Conservation (phyloP, 2,888 invertebrate species). For the Frankliniella fusca region DNA sequence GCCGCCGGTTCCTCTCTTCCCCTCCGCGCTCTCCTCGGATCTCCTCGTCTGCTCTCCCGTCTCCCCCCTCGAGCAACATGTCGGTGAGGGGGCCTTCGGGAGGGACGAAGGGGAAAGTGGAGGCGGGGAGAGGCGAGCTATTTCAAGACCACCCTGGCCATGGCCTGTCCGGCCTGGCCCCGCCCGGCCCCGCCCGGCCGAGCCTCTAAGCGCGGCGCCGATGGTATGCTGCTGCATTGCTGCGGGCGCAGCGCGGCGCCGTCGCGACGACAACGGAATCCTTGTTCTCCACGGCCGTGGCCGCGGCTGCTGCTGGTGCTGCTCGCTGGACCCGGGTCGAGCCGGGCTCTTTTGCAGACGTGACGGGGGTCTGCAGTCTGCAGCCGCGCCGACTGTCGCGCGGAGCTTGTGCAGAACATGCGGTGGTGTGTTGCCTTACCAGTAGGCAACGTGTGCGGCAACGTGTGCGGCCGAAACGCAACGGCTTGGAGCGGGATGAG, state of each 20-base stretch:
- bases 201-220: neutral
- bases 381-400: no score
- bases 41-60: neutral
- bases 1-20: no score
- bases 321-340: neutral
- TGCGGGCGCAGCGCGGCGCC: neutral
- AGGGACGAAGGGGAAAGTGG: neutral
- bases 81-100: neutral
- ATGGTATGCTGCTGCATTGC: no score
- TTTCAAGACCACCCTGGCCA: slow-evolving; percentile 25
- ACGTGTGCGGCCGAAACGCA: no score
- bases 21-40: no score
- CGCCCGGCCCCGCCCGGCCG: neutral
- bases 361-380: no score
- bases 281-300: neutral
- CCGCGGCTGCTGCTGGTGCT: no score
- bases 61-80: neutral
- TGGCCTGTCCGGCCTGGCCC: neutral
- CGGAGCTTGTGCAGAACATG: no score
- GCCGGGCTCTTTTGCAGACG: no score
- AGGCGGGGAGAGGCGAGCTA: neutral
- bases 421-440: no score
- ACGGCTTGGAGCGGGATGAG: no score
- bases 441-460: no score
- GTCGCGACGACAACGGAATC: neutral